Base-by-base conservation (phyloP, 2,797 vertebrate genomes). In the Crenichthys baileyi region DNA sequence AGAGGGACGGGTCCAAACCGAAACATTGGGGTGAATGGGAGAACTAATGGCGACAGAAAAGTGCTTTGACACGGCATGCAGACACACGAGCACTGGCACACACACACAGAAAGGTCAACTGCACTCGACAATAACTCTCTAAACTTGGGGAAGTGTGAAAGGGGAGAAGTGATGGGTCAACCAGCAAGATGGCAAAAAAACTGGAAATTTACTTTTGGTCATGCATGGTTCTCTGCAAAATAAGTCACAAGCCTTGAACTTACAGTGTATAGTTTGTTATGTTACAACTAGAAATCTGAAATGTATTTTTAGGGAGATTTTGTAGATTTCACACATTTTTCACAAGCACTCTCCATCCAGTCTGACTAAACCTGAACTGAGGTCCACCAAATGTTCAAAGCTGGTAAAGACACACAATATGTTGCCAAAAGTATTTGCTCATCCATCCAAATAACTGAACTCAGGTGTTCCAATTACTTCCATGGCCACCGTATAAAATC, bases 91-190 rank as follows among this genome's bases (percentile, higher is more conserved):
- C 83, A 89, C 73, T 77, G 73, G 65, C 81, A 86, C 82, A 75
- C 70, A 63, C 83, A 76, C 53, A 87, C 72, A 4, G 89, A 78
- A n/a, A 94, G 80, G 50, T 73, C 79, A 0, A 92, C 70, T 7
- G 88, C 80, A 70, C 85, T 78, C 2, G 85, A 79, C 80, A 92
- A 73, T 72, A 93, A 73, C 70, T 89, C 79, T 56, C 81, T 79
- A 73, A 94, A 65, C 70, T 78, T 63, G 67, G 77, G 77, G 70
- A 83, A 70, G 84, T 87, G 89, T 92, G 50, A 81, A 72, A 68
- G 83, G 76, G 75, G 56, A 18, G 78, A 44, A 56, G 71, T 12
- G 20, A 20, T 9, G 82, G 82, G 76, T 79, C 72, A 78, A 55
- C 55, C 74, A 82, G 81, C 80, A 73, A 79, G 74, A 70, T 15